phyloP scores from a whole-genome alignment of 2,797 vertebrate genomes.

The Botia kubotai region DNA sequence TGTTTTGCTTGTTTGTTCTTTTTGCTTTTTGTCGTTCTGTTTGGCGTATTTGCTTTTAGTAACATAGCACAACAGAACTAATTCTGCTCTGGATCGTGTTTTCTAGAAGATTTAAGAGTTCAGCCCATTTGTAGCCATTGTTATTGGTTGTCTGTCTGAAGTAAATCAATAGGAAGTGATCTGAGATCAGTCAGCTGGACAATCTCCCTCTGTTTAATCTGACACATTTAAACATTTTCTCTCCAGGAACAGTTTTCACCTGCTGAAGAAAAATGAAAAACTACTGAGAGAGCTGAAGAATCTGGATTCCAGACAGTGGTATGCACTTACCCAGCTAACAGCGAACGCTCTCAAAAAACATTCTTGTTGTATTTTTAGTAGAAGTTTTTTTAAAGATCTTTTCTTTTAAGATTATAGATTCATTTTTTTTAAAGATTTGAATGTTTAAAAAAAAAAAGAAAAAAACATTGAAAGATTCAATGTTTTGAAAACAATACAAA shows the following conservation, averaged over 20 bases:
- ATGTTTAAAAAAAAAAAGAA: too few species aligned
- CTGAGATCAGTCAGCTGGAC: neutral
- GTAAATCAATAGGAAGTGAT: neutral
- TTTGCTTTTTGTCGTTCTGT: neutral
- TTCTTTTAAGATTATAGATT: too few species aligned
- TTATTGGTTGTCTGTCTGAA: neutral
- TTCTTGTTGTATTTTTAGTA: too few species aligned
- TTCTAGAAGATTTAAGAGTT: neutral
- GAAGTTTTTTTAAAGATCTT: too few species aligned
- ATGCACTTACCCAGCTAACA: constrained; percentile 56
- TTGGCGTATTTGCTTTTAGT: too few species aligned
- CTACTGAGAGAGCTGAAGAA: constrained; percentile 96
- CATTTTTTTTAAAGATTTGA: too few species aligned
- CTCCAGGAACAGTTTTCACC: constrained; percentile 94
- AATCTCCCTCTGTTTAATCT: neutral
- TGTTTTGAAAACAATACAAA: neutral
- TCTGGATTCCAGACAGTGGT: constrained; percentile 97
- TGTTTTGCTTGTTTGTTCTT: too few species aligned
- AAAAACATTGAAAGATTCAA: too few species aligned
- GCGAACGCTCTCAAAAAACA: neutral
- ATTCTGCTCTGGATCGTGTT: neutral
- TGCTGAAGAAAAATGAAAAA: constrained; percentile 98
- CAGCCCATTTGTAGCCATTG: neutral
- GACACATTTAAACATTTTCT: constrained; percentile 12
- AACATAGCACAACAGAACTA: neutral